Evolutionary conservation across 2,113 vertebrate species (phyloP).

Genomic region (Alligator mississippiensis): DNA sequence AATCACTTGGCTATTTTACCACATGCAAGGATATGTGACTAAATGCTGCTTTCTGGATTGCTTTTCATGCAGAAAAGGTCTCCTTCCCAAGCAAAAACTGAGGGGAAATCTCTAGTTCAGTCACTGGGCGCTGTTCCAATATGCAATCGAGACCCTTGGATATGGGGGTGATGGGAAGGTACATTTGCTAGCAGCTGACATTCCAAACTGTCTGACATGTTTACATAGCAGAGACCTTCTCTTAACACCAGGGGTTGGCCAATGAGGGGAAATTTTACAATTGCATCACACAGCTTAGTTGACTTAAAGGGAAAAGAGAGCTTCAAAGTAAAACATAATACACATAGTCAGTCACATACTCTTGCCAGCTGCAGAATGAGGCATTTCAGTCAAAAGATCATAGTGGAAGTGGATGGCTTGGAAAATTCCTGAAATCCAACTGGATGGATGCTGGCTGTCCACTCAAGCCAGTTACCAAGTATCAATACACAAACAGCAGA

Average conservation of each 20-base stretch:
- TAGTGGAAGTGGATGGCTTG: neutral
- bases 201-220: conserved; percentile 40
- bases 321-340: conserved; percentile 60
- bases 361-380: conserved; percentile 66
- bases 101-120: neutral
- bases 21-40: neutral
- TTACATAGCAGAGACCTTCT: conserved; percentile 61
- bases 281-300: conserved; percentile 64
- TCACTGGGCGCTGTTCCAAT: conserved; percentile 6
- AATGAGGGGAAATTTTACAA: conserved; percentile 63
- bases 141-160: neutral
- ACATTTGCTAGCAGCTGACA: conserved; percentile 50
- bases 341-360: conserved; percentile 55
- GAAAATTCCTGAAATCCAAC: conserved; percentile 31
- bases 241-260: conserved; percentile 65
- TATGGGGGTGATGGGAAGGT: neutral
- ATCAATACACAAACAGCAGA: conserved; percentile 63
- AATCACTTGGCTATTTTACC: neutral
- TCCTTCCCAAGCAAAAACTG: neutral
- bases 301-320: conserved; percentile 66
- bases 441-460: conserved; percentile 41
- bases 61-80: neutral
- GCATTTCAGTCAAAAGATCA: conserved; percentile 1
- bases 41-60: neutral
- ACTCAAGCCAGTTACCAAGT: conserved; percentile 48